Base-by-base conservation (phyloP, 2,797 vertebrate species). In the Micropoecilia bifurca region DNA sequence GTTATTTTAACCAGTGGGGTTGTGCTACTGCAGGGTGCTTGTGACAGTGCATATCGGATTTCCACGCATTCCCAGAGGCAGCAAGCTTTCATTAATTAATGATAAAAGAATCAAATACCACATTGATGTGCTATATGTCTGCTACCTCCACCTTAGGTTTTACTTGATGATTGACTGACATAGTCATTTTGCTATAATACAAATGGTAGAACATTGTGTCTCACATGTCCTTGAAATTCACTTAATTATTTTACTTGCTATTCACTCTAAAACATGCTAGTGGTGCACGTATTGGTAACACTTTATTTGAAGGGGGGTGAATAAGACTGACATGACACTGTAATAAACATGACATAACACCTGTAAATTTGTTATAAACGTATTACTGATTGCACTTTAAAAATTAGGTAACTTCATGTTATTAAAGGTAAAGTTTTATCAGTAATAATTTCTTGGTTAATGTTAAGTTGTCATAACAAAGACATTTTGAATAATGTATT, bases 61-160 rank as follows among this genome's bases (percentile, higher is more conserved):
- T 90, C 95, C 73, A 36, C 71, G 81, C 48, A 85, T 90, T 93
- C 94, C 91, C 90, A 3, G 33, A 84, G 92, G 83, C 79, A 89
- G 91, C 75, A 89, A 91, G 91, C 89, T 85, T 87, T 93, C 89
- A 96, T 96, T 92, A 94, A 96, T 95, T 95, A 93, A 94, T 95
- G 81, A 96, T 91, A 78, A 75, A 71, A 91, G 94, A 95, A 95
- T 95, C 92, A 95, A 90, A 92, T 90, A 79, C 87, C 88, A 92
- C 73, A 82, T 66, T 85, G 48, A 45, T 76, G 77, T 76, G 50
- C 78, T 79, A 36, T 82, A 81, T 77, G 61, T 50, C 83, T 83
- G 77, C 81, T 82, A 78, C 83, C 80, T 83, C 59, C 74, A 78
- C 74, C 68, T 6, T 66, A 39, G 28, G 63, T 84, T 83, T 61